Evolutionary conservation across 2,113 vertebrate genomes (phyloP).

Genomic region (Podiceps cristatus): DNA sequence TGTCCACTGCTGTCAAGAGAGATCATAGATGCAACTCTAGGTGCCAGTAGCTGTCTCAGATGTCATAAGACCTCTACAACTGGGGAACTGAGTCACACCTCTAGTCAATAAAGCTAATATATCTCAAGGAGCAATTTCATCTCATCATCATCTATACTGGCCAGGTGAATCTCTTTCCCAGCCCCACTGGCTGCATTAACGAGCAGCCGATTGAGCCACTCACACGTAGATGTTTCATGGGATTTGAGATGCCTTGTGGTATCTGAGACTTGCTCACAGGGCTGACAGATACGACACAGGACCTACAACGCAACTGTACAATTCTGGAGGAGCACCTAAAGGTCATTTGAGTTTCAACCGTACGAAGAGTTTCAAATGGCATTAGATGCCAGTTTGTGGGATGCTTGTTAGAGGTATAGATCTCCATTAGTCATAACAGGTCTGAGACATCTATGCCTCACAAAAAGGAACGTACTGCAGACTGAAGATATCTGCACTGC

Average conservation of each 20-base stretch:
- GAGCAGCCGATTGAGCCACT: accelerated
- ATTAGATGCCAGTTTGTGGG: too few species aligned
- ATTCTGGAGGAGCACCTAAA: neutral
- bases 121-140: neutral
- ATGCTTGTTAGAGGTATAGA: accelerated
- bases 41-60: neutral
- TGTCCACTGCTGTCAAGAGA: neutral
- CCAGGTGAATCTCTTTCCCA: neutral
- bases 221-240: neutral
- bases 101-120: neutral
- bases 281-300: too few species aligned
- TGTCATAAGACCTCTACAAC: neutral
- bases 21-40: neutral
- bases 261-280: neutral
- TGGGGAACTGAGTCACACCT: neutral
- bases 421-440: accelerated
- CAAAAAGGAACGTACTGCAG: accelerated
- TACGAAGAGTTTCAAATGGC: neutral
- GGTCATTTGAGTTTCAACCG: neutral
- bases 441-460: neutral
- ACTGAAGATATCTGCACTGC: neutral
- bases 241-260: neutral
- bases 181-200: neutral
- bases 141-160: neutral
- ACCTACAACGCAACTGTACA: neutral